Conservation (phyloP, 2,888 invertebrate species). For the Euzetes globulus region DNA sequence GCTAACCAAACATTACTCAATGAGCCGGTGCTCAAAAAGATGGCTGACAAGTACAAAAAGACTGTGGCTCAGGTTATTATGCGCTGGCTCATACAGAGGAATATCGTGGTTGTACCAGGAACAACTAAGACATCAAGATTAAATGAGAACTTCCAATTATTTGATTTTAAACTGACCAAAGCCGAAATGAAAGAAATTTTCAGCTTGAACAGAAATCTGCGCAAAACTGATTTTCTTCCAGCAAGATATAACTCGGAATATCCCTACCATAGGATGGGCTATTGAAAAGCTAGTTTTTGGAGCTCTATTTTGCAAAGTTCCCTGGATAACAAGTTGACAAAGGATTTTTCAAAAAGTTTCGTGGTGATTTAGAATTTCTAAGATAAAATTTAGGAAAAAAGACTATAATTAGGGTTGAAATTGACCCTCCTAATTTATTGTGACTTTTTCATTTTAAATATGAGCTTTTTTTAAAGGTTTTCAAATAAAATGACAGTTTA, state of each 20-base stretch:
- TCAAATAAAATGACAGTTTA: too few species aligned
- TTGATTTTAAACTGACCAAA: background rate
- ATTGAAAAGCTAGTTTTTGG: background rate
- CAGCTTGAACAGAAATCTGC: background rate
- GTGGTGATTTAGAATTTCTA: too few species aligned
- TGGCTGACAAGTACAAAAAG: background rate
- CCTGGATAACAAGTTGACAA: too few species aligned
- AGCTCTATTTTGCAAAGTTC: too few species aligned
- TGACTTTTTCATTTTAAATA: too few species aligned
- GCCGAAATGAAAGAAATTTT: background rate
- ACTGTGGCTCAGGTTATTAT: slow-evolving; percentile 5
- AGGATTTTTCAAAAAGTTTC: too few species aligned
- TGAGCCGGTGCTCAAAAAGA: background rate
- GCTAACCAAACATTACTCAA: background rate
- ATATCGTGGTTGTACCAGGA: background rate
- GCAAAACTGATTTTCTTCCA: background rate
- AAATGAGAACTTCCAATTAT: background rate
- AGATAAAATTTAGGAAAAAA: too few species aligned
- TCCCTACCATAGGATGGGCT: background rate
- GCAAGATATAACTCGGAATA: background rate
- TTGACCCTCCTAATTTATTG: too few species aligned
- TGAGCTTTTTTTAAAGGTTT: too few species aligned
- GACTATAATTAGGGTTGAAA: too few species aligned
- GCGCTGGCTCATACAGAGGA: background rate
- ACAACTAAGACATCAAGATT: background rate